Percentiles rank a stretch among this genome's conserved stretches.
Evolutionary conservation across 1,140 invertebrate species (phyloP).

Genomic region (Nilaparvata lugens): DNA sequence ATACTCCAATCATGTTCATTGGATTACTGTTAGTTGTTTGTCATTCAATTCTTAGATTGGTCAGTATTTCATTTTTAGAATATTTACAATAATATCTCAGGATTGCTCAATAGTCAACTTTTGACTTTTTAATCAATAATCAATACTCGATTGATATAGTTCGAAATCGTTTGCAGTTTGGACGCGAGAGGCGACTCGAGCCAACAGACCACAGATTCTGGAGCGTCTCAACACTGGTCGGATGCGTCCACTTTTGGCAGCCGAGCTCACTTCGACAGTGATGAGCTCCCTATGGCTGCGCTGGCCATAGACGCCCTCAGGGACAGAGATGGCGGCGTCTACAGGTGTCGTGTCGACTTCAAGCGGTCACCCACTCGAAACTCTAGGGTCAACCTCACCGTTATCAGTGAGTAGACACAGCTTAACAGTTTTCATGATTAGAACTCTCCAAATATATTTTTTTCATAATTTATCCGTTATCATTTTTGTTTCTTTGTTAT

Average conservation of each 20-base stretch:
- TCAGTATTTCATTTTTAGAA: no score
- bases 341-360: conserved; percentile 82
- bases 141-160: no score
- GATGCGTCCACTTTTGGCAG: conserved; percentile 48
- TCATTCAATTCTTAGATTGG: no score
- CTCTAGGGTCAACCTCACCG: conserved; percentile 75
- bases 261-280: conserved; percentile 49
- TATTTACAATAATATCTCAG: no score
- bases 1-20: no score
- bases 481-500: no score
- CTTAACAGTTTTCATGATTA: no score
- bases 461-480: no score
- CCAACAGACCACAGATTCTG: conserved; percentile 45
- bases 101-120: no score
- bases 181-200: conserved; percentile 45
- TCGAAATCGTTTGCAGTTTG: conserved; percentile 61
- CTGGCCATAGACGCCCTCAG: conserved; percentile 54
- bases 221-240: conserved; percentile 45
- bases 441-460: no score
- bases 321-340: conserved; percentile 68
- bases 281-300: conserved; percentile 49
- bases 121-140: no score
- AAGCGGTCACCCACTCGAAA: conserved; percentile 78
- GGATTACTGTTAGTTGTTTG: no score
- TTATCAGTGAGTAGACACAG: conserved; percentile 78